Percentiles rank a stretch among this genome's conserved stretches.
Conservation (phyloP, 2,113 vertebrate genomes). For the Ageneiosus marmoratus region DNA sequence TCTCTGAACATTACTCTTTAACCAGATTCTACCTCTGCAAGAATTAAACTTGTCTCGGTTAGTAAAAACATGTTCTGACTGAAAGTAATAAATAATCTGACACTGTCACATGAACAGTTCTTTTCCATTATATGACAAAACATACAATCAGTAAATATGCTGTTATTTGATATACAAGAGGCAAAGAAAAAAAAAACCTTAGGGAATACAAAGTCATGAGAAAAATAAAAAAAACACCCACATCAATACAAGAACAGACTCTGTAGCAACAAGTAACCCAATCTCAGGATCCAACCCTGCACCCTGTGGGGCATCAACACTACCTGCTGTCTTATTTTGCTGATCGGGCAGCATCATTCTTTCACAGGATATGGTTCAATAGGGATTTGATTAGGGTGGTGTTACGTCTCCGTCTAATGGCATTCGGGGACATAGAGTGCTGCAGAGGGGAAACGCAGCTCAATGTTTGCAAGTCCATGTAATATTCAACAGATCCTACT, state of each 20-base stretch:
- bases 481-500: conserved; percentile 36
- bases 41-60: background rate
- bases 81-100: background rate
- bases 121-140: background rate
- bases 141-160: no score
- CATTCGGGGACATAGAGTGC: background rate
- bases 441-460: background rate
- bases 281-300: background rate
- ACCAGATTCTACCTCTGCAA: background rate
- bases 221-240: background rate
- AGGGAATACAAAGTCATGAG: no score
- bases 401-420: background rate
- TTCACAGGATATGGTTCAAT: background rate
- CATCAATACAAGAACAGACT: background rate
- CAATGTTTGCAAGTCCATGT: background rate
- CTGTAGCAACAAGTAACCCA: background rate
- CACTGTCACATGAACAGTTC: background rate
- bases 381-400: background rate
- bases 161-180: no score
- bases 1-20: background rate
- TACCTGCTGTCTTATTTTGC: background rate
- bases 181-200: no score
- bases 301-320: background rate
- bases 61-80: background rate
- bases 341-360: background rate